Base-by-base conservation (phyloP, 2,113 vertebrate species). In the Arvicanthis niloticus region DNA sequence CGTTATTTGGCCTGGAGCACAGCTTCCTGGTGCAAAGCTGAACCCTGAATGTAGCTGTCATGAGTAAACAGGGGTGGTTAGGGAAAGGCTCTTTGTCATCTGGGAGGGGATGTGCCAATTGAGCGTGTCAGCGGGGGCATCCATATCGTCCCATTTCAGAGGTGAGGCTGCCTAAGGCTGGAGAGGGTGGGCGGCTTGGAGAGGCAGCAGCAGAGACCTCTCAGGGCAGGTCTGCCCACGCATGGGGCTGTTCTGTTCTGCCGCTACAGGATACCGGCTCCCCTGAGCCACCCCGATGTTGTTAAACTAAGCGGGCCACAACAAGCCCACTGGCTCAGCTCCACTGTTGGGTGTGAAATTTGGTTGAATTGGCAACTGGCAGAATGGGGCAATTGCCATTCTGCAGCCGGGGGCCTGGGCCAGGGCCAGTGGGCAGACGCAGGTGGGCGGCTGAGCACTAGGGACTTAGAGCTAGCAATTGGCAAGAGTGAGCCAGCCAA, bases 321-420 rank as follows among this genome's bases (percentile, higher is more conserved):
- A 96, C 97, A 97, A 93, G 97, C 89, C 91, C 0, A 42, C 93
- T 97, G 97, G 98, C 96, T 91, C 75, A 17, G 45, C 87, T 97
- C 92, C 96, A 97, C 82, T 76, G 51, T 80, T 96, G 96, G 97
- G 97, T 98, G 97, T 97, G 96, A 98, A 97, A 81, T 95, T 88
- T 93, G 98, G 96, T 96, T 98, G 98, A 96, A 89, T 91, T 40
- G 86, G 95, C 96, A 95, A 65, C 87, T 91, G 70, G 67, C 86
- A 96, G 94, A 89, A 91, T 97, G 95, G 97, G 88, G 93, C 94
- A 95, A 95, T 91, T 97, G 97, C 93, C 89, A 77, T 95, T 87
- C 94, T 67, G 90, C 77, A 94, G 93, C 94, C 90, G 48, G 76
- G 53, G 96, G 91, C 96, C 92, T 97, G 98, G 96, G 91, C 75